Conservation (phyloP, 2,797 vertebrate genomes). For the Sitta carolinensis region DNA sequence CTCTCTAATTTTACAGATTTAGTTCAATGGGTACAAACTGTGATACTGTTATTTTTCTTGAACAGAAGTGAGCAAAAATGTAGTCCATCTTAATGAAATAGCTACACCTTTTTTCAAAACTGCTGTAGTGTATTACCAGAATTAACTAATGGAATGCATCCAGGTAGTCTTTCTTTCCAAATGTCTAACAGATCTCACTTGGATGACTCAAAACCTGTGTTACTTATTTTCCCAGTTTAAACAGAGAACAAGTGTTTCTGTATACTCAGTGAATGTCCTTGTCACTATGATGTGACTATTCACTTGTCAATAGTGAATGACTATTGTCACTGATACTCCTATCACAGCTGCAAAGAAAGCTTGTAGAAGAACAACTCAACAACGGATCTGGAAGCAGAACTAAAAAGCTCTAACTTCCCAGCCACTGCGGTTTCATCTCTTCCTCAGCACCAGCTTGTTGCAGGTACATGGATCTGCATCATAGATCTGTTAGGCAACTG, state of each 20-base stretch:
- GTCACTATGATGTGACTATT: too few species aligned
- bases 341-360: neutral
- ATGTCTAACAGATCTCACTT: neutral
- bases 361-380: neutral
- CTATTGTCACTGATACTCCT: neutral
- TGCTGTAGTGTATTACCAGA: neutral
- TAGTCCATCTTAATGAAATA: neutral
- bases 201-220: neutral
- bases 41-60: neutral
- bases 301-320: too few species aligned
- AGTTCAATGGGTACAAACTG: neutral
- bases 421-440: neutral
- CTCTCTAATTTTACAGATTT: neutral
- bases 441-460: neutral
- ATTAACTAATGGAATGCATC: neutral
- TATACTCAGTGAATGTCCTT: neutral
- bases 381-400: neutral
- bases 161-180: neutral
- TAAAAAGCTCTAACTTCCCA: neutral
- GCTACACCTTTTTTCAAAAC: neutral
- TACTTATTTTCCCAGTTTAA: neutral
- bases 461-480: neutral
- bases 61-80: neutral
- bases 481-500: neutral
- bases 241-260: fast-evolving